Conservation (phyloP, 2,113 vertebrate genomes). For the Addax nasomaculatus region DNA sequence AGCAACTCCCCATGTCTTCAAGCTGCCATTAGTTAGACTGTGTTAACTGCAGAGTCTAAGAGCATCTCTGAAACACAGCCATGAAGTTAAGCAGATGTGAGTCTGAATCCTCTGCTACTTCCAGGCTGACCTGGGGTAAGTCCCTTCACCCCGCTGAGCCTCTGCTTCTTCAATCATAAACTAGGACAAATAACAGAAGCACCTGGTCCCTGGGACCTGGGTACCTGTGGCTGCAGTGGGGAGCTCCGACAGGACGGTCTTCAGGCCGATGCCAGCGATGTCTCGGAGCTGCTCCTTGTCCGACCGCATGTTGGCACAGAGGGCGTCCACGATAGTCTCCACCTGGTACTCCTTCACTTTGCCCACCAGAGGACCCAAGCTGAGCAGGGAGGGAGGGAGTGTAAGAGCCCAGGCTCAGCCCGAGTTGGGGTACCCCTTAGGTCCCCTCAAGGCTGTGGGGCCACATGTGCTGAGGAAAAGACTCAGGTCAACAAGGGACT, state of each 20-base stretch:
- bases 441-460: not conserved
- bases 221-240: slow-evolving; percentile 89
- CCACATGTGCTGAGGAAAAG: not conserved
- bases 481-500: not conserved
- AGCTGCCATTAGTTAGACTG: not conserved
- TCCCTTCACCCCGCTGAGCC: not conserved
- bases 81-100: not conserved
- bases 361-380: slow-evolving; percentile 92
- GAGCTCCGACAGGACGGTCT: slow-evolving; percentile 92
- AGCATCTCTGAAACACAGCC: not conserved
- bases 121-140: not conserved
- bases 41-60: not conserved
- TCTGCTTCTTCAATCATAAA: not conserved
- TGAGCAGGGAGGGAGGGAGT: slow-evolving; percentile 50
- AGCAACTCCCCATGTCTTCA: not conserved
- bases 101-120: not conserved
- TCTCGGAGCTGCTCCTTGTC: slow-evolving; percentile 96
- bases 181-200: not conserved
- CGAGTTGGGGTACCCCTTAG: not conserved
- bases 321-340: slow-evolving; percentile 93
- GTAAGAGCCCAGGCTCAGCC: not conserved
- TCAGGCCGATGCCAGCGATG: slow-evolving; percentile 95
- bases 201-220: not conserved
- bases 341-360: slow-evolving; percentile 98
- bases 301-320: slow-evolving; percentile 94